Evolutionary conservation across 2,888 invertebrate genomes (phyloP).

Genomic region (Andrena marginata): DNA sequence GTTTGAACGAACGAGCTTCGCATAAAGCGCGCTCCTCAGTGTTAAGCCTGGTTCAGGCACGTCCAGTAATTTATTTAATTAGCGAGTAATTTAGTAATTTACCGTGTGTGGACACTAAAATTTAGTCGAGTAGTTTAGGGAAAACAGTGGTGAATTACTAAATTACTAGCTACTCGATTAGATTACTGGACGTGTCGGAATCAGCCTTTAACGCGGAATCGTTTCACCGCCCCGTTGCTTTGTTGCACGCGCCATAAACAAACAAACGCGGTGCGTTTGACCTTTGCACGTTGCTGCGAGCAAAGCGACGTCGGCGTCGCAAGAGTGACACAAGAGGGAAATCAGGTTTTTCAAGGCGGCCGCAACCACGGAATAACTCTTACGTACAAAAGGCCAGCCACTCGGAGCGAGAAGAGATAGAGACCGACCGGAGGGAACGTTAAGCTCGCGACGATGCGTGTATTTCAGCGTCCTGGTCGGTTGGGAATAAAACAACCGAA

Average conservation of each 20-base stretch:
- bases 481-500: constrained; percentile 43
- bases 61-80: no score
- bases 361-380: constrained; percentile 44
- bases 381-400: constrained; percentile 30
- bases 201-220: no score
- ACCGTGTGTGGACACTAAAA: no score
- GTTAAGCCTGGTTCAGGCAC: background rate
- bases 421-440: constrained; percentile 20
- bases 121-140: no score
- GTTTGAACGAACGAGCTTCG: background rate
- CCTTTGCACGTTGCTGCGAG: constrained; percentile 44
- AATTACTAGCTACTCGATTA: no score
- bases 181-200: no score
- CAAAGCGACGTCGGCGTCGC: constrained; percentile 12
- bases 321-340: constrained; percentile 52
- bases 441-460: constrained; percentile 37
- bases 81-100: no score
- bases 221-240: background rate
- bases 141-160: no score
- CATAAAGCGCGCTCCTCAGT: background rate
- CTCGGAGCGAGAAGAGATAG: constrained; percentile 52
- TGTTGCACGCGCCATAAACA: constrained; percentile 8
- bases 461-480: constrained; percentile 23
- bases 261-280: constrained; percentile 34
- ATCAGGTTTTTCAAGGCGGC: constrained; percentile 53